Evolutionary conservation across 1,140 invertebrate genomes (phyloP).

Genomic region (Zaprionus africanus): DNA sequence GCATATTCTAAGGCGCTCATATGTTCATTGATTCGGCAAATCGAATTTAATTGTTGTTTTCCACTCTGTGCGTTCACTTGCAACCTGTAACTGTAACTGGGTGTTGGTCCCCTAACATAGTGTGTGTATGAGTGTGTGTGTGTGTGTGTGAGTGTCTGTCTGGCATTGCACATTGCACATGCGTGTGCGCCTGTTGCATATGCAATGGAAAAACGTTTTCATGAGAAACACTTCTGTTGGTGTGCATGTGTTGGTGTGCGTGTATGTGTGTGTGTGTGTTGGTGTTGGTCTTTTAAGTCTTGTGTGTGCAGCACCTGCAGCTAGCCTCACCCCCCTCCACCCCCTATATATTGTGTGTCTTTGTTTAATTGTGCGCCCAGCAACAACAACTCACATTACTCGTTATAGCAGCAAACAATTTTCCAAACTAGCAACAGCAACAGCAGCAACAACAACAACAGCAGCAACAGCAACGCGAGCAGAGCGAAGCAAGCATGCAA

Average conservation of each 20-base stretch:
- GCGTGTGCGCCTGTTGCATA: slow-evolving; percentile 27
- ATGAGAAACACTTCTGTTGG: not conserved
- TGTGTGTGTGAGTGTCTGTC: slow-evolving; percentile 17
- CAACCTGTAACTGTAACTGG: slow-evolving; percentile 29
- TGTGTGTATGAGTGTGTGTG: slow-evolving; percentile 26
- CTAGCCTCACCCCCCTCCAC: not conserved
- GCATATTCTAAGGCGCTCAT: not conserved
- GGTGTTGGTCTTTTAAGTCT: not conserved
- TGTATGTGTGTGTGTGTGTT: not conserved
- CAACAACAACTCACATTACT: slow-evolving; percentile 76
- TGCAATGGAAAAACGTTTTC: slow-evolving; percentile 21
- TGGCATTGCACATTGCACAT: not conserved
- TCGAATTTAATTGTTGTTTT: not conserved
- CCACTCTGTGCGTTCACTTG: not conserved
- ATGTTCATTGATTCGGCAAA: not conserved
- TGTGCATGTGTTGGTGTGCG: not conserved
- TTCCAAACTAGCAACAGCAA: slow-evolving; percentile 77
- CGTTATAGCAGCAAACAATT: slow-evolving; percentile 84
- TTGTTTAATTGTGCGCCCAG: slow-evolving; percentile 56
- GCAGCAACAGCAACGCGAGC: slow-evolving; percentile 34
- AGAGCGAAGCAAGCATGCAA: slow-evolving; percentile 10
- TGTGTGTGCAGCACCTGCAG: slow-evolving; percentile 12
- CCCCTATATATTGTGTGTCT: slow-evolving; percentile 45
- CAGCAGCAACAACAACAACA: slow-evolving; percentile 36
- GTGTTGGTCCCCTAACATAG: slow-evolving; percentile 38